Evolutionary conservation across 2,888 invertebrate species (phyloP).

Genomic region (Coenonympha glycerion): DNA sequence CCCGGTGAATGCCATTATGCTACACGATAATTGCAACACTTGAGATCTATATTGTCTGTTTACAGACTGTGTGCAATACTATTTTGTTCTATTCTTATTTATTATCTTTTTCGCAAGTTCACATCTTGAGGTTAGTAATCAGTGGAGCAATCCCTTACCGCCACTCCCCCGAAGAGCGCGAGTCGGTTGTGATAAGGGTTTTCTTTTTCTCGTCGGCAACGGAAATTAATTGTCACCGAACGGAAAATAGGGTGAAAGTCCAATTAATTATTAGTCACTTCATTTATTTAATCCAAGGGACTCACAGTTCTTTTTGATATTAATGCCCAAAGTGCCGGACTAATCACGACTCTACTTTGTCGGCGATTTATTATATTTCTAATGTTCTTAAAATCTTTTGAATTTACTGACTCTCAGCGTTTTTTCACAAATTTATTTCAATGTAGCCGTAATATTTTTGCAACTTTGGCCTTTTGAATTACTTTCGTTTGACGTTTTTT

Average conservation of each 20-base stretch:
- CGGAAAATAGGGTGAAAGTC: constrained; percentile 75
- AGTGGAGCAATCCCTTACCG: constrained; percentile 52
- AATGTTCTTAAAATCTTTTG: constrained; percentile 15
- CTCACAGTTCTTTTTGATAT: constrained; percentile 63
- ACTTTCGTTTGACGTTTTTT: no score
- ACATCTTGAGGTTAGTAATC: no score
- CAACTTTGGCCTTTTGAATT: constrained; percentile 5
- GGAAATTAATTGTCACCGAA: constrained; percentile 76
- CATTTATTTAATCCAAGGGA: constrained; percentile 72
- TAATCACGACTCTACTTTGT: constrained; percentile 51
- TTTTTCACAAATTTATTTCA: constrained; percentile 4
- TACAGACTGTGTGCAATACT: no score
- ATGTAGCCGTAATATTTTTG: constrained; percentile 3
- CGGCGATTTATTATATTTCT: constrained; percentile 33
- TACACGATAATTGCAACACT: no score
- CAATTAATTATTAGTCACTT: constrained; percentile 76
- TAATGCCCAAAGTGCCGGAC: constrained; percentile 60
- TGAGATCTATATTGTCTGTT: no score
- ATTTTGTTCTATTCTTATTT: no score
- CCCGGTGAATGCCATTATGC: no score
- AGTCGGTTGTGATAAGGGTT: constrained; percentile 69
- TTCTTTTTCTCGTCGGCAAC: constrained; percentile 64
- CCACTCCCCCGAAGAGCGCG: constrained; percentile 60
- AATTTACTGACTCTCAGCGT: constrained; percentile 2
- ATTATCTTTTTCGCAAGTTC: no score